phyloP scores from a whole-genome alignment of 2,797 vertebrate genomes.

The Urophycis tenuis region DNA sequence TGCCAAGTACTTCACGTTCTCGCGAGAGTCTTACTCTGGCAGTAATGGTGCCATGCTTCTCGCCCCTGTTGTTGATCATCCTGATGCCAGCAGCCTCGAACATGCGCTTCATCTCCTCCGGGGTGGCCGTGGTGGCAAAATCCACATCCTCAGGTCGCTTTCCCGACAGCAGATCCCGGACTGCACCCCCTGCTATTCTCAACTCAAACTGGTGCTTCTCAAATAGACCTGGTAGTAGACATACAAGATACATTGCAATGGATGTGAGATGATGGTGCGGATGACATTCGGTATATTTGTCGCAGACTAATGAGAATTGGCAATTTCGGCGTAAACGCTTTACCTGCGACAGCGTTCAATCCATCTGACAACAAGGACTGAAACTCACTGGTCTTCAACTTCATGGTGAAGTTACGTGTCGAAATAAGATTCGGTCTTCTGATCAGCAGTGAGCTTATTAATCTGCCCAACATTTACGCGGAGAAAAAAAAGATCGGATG shows the following conservation, averaged over 20 bases:
- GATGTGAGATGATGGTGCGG: too few species aligned
- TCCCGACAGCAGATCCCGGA: constrained; percentile 86
- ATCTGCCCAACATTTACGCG: constrained; percentile 67
- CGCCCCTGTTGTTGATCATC: constrained; percentile 96
- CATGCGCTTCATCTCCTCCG: constrained; percentile 88
- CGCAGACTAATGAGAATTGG: neutral
- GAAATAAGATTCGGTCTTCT: constrained; percentile 33
- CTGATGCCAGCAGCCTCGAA: constrained; percentile 83
- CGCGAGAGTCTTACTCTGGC: constrained; percentile 74
- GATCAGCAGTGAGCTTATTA: constrained; percentile 40
- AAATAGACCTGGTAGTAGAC: constrained; percentile 75
- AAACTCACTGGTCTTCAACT: constrained; percentile 81
- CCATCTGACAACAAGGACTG: constrained; percentile 85
- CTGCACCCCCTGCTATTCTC: constrained; percentile 92
- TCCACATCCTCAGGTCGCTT: constrained; percentile 87
- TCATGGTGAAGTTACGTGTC: constrained; percentile 76
- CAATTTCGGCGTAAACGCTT: constrained; percentile 26
- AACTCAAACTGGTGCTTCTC: constrained; percentile 82
- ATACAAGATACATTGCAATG: neutral
- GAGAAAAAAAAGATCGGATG: neutral
- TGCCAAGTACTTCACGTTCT: neutral
- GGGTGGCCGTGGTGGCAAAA: constrained; percentile 94
- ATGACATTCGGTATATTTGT: neutral
- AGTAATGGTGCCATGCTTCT: constrained; percentile 93
- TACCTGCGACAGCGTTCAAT: constrained; percentile 81